Evolutionary conservation across 2,113 vertebrate species (phyloP).

Genomic region (Arenaria interpres): DNA sequence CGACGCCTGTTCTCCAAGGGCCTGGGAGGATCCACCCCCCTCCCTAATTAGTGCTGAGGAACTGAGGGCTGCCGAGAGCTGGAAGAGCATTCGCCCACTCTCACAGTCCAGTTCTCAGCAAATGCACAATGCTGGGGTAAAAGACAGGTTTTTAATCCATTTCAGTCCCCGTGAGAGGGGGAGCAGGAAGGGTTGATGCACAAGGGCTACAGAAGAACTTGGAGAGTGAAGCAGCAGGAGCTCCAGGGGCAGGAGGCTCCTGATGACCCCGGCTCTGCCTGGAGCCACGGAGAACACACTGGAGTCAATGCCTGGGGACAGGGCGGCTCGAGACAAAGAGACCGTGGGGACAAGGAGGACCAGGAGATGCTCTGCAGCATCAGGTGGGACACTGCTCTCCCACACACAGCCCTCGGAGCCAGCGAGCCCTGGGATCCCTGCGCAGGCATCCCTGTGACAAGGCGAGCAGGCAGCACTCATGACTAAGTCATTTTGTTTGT

Average conservation of each 20-base stretch:
- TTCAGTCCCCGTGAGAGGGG: background rate
- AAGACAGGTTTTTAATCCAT: background rate
- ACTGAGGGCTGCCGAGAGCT: background rate
- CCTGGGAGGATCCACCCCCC: rapidly evolving
- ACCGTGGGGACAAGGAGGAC: rapidly evolving
- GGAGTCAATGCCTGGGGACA: background rate
- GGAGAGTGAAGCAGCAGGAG: background rate
- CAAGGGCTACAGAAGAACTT: background rate
- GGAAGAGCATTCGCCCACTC: background rate
- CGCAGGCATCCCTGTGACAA: background rate
- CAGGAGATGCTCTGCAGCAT: background rate
- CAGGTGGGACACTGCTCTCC: background rate
- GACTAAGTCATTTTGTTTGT: background rate
- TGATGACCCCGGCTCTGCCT: rapidly evolving
- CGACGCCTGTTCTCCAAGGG: background rate
- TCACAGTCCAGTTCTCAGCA: background rate
- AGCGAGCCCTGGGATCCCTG: background rate
- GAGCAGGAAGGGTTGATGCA: rapidly evolving
- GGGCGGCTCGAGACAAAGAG: rapidly evolving
- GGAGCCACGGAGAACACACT: rapidly evolving
- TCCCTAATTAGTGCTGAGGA: background rate
- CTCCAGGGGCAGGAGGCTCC: background rate
- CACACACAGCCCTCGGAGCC: background rate
- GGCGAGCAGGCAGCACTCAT: background rate
- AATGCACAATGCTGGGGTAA: rapidly evolving